phyloP scores from a whole-genome alignment of 1,140 invertebrate species.

The Aphelinus atriplicis region DNA sequence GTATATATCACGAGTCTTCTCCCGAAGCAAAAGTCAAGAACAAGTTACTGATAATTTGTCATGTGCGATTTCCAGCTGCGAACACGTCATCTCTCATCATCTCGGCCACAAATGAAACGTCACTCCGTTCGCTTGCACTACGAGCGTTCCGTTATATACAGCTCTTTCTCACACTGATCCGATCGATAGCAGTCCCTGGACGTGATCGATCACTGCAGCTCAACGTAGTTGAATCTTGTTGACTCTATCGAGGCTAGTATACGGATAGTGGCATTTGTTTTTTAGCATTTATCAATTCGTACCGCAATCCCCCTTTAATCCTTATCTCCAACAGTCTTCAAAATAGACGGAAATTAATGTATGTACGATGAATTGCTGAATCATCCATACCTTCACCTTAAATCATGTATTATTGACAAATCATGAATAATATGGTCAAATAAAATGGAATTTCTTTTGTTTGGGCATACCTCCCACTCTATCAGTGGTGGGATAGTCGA shows the following conservation, averaged over 20 bases:
- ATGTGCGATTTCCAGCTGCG: slow-evolving; percentile 45
- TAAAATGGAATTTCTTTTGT: too few species aligned
- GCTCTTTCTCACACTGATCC: slow-evolving; percentile 20
- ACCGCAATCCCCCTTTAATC: too few species aligned
- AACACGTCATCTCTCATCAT: slow-evolving; percentile 40
- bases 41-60: slow-evolving; percentile 56
- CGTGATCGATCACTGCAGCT: slow-evolving; percentile 30
- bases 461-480: too few species aligned
- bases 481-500: too few species aligned
- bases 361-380: too few species aligned
- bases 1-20: too few species aligned
- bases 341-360: too few species aligned
- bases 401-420: too few species aligned
- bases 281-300: neutral
- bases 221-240: slow-evolving; percentile 12
- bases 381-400: too few species aligned
- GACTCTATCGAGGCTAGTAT: slow-evolving; percentile 4
- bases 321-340: too few species aligned
- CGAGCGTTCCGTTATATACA: slow-evolving; percentile 16
- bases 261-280: neutral
- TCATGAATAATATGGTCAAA: too few species aligned
- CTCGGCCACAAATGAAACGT: slow-evolving; percentile 33
- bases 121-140: slow-evolving; percentile 11
- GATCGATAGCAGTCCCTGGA: slow-evolving; percentile 14
- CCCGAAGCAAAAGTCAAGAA: slow-evolving; percentile 37